Base-by-base conservation (phyloP, 2,888 invertebrate species). In the Drosophila demipolita region DNA sequence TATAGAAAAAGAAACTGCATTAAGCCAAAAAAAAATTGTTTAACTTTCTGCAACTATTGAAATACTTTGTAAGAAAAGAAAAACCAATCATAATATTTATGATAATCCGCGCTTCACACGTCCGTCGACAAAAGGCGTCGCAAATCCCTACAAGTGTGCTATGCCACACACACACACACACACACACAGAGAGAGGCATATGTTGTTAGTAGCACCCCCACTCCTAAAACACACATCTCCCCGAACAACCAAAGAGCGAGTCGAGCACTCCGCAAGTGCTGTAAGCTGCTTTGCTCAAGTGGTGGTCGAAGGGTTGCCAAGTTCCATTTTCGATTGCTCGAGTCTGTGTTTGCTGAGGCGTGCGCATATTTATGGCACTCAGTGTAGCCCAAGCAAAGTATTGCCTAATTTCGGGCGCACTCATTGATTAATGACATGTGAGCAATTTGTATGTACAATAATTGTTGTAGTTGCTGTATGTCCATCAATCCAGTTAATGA, bases 241-340 rank as follows among this genome's bases (percentile, higher is more conserved):
- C 15, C 59, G 20, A 20, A 45, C 6, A 45, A 20, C 45, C 45
- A 12, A 3, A 12, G 45, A 45, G 7, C 45, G 63, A 57, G 73
- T 73, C 52, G 66, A 71, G 73, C 66, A 66, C 53, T 74, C 60
- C 71, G 68, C 73, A 86, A 90, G 87, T 90, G 83, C 74, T 90
- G 81, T 88, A 90, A 90, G 89, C 90, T 65, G 85, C 85, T 90
- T 85, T 87, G 75, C 66, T 88, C 84, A 87, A 87, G 87, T 90
- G 90, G 50, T 58, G 42, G 35, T 36, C 63, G 68, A 75, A 80
- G 81, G 77, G 88, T 79, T 83, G 73, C 42, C 33, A 64, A 61
- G 54, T 33, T 66, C 20, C 38, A 38, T 64, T 66, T 9, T 35
- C 66, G 71, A 60, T 66, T 64, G 65, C 33, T 6, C 3, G 36